Conservation (phyloP, 2,888 invertebrate species). For the Hypselothyrea guttata region DNA sequence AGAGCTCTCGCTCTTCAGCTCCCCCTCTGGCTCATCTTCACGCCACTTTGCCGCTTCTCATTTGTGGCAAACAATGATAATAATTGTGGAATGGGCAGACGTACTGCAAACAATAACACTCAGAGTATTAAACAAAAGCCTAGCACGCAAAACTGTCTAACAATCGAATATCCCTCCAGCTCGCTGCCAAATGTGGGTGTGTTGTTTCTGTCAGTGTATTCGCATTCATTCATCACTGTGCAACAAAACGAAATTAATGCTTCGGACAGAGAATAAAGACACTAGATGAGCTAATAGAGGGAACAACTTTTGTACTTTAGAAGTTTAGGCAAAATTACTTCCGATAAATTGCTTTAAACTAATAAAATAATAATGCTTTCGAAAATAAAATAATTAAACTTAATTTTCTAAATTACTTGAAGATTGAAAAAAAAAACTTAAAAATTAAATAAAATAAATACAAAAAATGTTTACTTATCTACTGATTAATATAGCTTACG, state of each 20-base stretch:
- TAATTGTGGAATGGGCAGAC: constrained; percentile 6
- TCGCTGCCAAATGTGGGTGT: constrained; percentile 59
- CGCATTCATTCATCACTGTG: constrained; percentile 34
- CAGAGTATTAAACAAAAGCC: constrained; percentile 44
- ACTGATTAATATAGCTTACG: too few species aligned
- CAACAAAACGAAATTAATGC: constrained; percentile 27
- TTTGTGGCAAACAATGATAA: constrained; percentile 54
- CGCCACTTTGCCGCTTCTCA: constrained; percentile 41
- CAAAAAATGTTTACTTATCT: too few species aligned
- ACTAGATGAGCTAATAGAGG: too few species aligned
- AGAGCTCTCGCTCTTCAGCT: constrained; percentile 32
- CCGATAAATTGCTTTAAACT: too few species aligned
- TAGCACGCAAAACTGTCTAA: constrained; percentile 40
- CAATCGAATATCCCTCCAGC: constrained; percentile 38
- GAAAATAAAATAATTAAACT: too few species aligned
- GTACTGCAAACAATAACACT: constrained; percentile 45
- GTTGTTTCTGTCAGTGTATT: constrained; percentile 34
- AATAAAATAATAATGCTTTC: too few species aligned
- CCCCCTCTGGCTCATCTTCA: neutral
- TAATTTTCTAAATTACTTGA: too few species aligned
- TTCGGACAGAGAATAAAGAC: too few species aligned
- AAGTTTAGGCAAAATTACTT: too few species aligned
- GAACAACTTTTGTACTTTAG: too few species aligned
- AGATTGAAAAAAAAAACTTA: too few species aligned
- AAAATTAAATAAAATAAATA: too few species aligned